Conservation (phyloP, 2,888 invertebrate genomes). For the Microctonus brassicae region DNA sequence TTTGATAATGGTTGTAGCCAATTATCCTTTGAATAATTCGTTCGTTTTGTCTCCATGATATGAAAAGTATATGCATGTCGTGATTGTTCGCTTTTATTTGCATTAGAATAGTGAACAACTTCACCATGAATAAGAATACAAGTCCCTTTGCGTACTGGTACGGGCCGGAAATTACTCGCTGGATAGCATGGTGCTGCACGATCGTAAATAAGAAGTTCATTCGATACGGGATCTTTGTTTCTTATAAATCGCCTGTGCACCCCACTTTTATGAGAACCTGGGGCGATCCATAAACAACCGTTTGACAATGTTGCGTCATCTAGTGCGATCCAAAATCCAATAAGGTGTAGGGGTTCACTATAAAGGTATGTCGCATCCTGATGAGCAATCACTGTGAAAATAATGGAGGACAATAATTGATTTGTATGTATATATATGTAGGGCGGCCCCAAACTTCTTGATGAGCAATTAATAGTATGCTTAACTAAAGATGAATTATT, state of each 20-base stretch:
- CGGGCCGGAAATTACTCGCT: constrained; percentile 80
- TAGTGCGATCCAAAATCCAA: constrained; percentile 96
- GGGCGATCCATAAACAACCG: constrained; percentile 93
- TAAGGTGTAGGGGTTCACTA: constrained; percentile 83
- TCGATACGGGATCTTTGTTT: constrained; percentile 77
- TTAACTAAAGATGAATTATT: too few relatives aligned
- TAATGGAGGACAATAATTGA: neutral
- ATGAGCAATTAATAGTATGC: too few relatives aligned
- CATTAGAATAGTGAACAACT: constrained; percentile 92
- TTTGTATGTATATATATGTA: too few relatives aligned
- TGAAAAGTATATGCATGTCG: constrained; percentile 97
- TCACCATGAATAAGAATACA: constrained; percentile 92
- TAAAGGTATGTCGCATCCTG: constrained; percentile 91
- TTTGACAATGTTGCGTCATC: constrained; percentile 94
- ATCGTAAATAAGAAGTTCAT: constrained; percentile 78
- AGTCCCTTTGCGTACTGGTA: constrained; percentile 88
- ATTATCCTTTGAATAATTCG: constrained; percentile 83
- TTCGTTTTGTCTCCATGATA: constrained; percentile 83
- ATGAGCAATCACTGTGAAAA: constrained; percentile 79
- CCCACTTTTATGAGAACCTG: constrained; percentile 90
- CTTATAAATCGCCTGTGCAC: constrained; percentile 80
- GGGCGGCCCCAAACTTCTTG: too few relatives aligned
- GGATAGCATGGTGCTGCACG: constrained; percentile 79
- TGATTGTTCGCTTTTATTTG: constrained; percentile 85
- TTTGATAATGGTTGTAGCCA: constrained; percentile 86